Percentiles rank a stretch among this genome's conserved stretches.
phyloP scores from a whole-genome alignment of 2,888 invertebrate genomes.

The Acrocyrtus sp. region DNA sequence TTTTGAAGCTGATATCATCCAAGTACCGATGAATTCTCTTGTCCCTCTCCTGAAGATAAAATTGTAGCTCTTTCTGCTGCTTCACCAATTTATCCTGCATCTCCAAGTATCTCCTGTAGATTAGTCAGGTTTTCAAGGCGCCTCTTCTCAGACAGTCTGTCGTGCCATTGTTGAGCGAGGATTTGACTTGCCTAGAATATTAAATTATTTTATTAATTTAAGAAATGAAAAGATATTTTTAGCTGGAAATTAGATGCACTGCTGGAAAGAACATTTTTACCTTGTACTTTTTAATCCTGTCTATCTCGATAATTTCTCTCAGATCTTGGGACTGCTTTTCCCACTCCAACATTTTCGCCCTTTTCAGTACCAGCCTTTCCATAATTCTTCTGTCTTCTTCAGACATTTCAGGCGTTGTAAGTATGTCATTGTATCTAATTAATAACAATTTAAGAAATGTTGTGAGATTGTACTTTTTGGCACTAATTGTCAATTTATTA shows the following conservation, averaged over 20 bases:
- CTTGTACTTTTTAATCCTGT: slow-evolving; percentile 48
- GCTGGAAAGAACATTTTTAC: no score
- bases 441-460: no score
- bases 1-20: slow-evolving; percentile 64
- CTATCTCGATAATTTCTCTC: slow-evolving; percentile 55
- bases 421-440: slow-evolving; percentile 58
- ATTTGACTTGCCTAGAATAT: slow-evolving; percentile 62
- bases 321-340: slow-evolving; percentile 58
- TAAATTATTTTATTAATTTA: neutral
- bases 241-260: neutral
- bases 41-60: slow-evolving; percentile 64
- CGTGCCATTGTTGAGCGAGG: slow-evolving; percentile 64
- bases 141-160: slow-evolving; percentile 64
- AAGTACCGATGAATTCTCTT: slow-evolving; percentile 63
- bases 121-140: slow-evolving; percentile 64
- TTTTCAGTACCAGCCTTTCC: slow-evolving; percentile 60
- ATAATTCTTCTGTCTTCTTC: slow-evolving; percentile 61
- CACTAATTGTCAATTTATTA: no score
- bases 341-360: slow-evolving; percentile 61
- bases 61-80: slow-evolving; percentile 64
- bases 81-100: slow-evolving; percentile 64
- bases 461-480: no score
- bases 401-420: slow-evolving; percentile 47
- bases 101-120: slow-evolving; percentile 63
- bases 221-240: neutral